Conservation (phyloP, 2,113 vertebrate species). For the Oreochromis aureus region DNA sequence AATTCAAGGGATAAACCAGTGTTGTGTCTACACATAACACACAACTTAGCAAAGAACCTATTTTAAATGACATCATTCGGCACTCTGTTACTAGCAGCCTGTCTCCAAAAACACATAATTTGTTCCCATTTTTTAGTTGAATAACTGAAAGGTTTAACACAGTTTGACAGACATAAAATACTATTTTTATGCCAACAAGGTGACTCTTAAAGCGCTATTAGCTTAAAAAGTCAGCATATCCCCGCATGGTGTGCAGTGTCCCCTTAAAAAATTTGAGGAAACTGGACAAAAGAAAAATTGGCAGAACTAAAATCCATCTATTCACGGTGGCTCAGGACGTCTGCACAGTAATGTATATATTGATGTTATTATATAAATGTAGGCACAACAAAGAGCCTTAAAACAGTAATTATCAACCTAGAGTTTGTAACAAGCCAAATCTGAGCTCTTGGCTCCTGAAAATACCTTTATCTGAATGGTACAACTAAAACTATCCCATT, state of each 20-base stretch:
- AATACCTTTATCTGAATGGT: background rate
- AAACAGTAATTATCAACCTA: background rate
- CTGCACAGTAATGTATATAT: background rate
- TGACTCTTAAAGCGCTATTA: background rate
- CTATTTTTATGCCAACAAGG: background rate
- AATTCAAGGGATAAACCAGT: background rate
- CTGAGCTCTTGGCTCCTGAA: background rate
- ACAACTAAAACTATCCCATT: background rate
- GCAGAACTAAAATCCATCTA: background rate
- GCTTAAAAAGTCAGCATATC: background rate
- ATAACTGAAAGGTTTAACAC: background rate
- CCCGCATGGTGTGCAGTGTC: background rate
- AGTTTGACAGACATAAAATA: background rate
- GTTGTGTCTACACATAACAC: background rate
- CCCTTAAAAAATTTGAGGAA: background rate
- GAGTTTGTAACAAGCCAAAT: background rate
- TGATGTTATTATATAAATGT: background rate
- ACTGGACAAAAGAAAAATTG: background rate
- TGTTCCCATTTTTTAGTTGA: background rate
- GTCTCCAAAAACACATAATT: background rate
- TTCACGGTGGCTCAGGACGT: accelerated
- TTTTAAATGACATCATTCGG: background rate
- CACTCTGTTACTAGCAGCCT: background rate
- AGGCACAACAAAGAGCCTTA: background rate
- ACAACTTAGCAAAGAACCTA: background rate